Evolutionary conservation across 2,797 vertebrate genomes (phyloP).

Genomic region (Cercopithecus diana): DNA sequence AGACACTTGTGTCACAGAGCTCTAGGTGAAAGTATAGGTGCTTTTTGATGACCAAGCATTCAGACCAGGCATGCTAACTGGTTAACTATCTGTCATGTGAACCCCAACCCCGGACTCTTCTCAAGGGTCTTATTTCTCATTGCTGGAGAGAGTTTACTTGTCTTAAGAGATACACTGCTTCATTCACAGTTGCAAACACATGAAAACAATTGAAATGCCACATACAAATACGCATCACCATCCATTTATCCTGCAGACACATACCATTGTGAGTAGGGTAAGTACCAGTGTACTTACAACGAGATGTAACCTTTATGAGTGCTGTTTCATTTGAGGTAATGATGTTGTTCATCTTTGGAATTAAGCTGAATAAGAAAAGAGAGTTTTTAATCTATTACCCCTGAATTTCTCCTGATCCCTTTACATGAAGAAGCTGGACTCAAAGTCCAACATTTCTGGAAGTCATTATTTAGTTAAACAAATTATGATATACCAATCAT

Average conservation of each 20-base stretch:
- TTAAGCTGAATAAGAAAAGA: neutral
- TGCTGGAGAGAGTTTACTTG: neutral
- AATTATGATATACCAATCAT: neutral
- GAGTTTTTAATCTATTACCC: neutral
- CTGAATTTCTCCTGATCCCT: neutral
- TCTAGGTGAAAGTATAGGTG: neutral
- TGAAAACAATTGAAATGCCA: neutral
- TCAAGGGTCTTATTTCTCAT: neutral
- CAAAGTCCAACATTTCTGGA: neutral
- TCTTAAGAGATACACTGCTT: neutral
- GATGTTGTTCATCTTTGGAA: neutral
- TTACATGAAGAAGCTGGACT: neutral
- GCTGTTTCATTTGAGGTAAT: neutral
- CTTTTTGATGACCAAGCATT: neutral
- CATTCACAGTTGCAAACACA: neutral
- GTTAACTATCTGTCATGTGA: neutral
- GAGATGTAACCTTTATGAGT: neutral
- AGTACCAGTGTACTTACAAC: neutral
- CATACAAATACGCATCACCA: fast-evolving
- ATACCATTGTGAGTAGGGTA: neutral
- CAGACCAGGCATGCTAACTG: neutral
- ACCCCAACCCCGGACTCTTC: neutral
- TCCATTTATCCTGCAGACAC: neutral
- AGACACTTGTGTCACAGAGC: neutral
- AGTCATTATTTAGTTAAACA: neutral